phyloP scores from a whole-genome alignment of 92 coral and sea anemone genomes.

The Pocillopora grandis region DNA sequence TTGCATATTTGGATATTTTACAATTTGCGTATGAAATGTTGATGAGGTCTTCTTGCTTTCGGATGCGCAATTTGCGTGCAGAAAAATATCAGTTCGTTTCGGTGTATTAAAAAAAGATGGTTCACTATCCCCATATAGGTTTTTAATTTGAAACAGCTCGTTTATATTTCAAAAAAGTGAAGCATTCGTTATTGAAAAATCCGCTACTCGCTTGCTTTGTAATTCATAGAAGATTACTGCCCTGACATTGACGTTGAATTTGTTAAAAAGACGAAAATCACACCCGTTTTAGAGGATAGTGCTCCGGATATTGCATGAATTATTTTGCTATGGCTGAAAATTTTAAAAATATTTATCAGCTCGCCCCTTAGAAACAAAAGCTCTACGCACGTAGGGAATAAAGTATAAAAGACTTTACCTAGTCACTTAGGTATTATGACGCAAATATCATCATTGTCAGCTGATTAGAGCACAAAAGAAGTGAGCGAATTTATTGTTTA shows the following conservation, averaged over 20 bases:
- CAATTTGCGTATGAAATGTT: no score
- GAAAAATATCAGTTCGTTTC: no score
- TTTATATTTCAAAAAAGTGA: no score
- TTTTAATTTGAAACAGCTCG: no score
- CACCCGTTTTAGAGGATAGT: background rate
- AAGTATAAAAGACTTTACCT: background rate
- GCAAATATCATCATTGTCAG: conserved; percentile 12
- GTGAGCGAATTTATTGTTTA: conserved; percentile 2
- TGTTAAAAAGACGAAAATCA: background rate
- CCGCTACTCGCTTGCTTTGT: no score
- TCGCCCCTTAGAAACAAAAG: background rate
- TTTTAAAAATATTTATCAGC: background rate
- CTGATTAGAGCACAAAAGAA: conserved; percentile 27
- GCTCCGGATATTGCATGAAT: background rate
- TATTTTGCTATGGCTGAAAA: background rate
- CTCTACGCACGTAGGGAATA: conserved; percentile 9
- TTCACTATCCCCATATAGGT: no score
- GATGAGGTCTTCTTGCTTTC: no score
- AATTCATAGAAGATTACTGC: no score
- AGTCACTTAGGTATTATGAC: conserved; percentile 29
- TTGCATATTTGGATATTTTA: no score
- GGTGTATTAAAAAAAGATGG: no score
- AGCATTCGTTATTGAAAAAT: no score
- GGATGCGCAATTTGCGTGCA: no score
- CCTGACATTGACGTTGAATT: background rate